A percentile compares a stretch with the other conserved stretches of the same genome.
Evolutionary conservation across 2,888 invertebrate genomes (phyloP).

Genomic region (Molorchus minor): DNA sequence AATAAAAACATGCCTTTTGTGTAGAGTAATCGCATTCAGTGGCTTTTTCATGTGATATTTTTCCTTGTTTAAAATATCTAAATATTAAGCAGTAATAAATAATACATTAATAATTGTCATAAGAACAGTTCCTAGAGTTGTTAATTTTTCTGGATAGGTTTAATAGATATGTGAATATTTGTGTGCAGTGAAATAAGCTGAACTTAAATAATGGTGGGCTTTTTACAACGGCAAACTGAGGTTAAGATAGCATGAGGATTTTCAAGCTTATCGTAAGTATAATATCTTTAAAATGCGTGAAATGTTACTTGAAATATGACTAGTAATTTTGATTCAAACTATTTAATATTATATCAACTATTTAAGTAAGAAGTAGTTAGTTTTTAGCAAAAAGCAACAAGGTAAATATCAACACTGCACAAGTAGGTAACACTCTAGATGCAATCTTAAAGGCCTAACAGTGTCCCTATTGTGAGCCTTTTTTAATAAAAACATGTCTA

Average conservation of each 20-base stretch:
- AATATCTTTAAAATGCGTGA: background rate
- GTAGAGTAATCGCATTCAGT: conserved; percentile 17
- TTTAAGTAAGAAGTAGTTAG: too few species aligned
- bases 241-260: conserved; percentile 55
- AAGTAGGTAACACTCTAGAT: too few species aligned
- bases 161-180: conserved; percentile 32
- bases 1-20: conserved; percentile 27
- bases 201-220: conserved; percentile 29
- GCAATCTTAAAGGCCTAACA: too few species aligned
- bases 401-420: too few species aligned
- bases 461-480: too few species aligned
- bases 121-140: conserved; percentile 2
- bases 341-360: too few species aligned
- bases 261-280: conserved; percentile 52
- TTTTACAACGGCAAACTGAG: conserved; percentile 42
- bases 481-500: too few species aligned
- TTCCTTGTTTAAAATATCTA: conserved; percentile 12
- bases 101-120: too few species aligned
- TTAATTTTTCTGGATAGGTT: conserved; percentile 12
- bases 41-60: conserved; percentile 24
- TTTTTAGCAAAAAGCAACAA: too few species aligned
- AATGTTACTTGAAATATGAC: too few species aligned
- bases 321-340: too few species aligned
- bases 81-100: background rate
- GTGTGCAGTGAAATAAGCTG: conserved; percentile 28